phyloP scores from a whole-genome alignment of 2,797 vertebrate genomes.

The Podarcis lilfordi region DNA sequence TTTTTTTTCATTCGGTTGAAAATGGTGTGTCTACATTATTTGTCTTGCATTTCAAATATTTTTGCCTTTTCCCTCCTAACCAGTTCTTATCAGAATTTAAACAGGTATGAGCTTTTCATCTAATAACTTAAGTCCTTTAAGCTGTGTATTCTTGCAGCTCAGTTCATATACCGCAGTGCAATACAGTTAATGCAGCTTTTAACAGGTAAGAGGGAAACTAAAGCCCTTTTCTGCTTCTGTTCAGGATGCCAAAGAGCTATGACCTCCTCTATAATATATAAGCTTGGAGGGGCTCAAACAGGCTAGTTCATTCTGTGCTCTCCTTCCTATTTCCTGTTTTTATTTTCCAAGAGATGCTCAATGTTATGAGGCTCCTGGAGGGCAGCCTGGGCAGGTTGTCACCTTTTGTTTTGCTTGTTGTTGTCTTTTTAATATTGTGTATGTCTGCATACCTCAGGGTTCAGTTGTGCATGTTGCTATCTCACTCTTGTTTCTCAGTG shows the following conservation, averaged over 20 bases:
- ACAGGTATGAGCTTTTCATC: not conserved
- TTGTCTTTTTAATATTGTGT: not conserved
- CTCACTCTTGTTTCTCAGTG: not conserved
- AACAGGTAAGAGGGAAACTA: not conserved
- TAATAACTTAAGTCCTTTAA: not conserved
- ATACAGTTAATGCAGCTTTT: not conserved
- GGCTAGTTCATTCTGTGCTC: not conserved
- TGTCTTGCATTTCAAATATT: constrained; percentile 15
- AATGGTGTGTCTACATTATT: not conserved
- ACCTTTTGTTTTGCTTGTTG: not conserved
- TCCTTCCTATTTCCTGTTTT: not conserved
- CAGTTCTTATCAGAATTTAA: constrained; percentile 16
- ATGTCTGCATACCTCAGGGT: not conserved
- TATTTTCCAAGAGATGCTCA: no score
- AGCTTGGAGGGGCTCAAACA: not conserved
- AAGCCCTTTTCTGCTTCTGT: not conserved
- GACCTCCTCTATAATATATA: not conserved
- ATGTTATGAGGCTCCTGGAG: no score
- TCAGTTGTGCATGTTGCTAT: not conserved
- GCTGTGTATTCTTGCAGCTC: not conserved
- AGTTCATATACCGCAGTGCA: not conserved
- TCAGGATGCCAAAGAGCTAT: not conserved
- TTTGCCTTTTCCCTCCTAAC: not conserved
- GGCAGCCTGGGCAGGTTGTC: not conserved
- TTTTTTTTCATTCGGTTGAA: not conserved